Evolutionary conservation across 1,140 invertebrate genomes (phyloP).

Genomic region (Parasteatoda tepidariorum): DNA sequence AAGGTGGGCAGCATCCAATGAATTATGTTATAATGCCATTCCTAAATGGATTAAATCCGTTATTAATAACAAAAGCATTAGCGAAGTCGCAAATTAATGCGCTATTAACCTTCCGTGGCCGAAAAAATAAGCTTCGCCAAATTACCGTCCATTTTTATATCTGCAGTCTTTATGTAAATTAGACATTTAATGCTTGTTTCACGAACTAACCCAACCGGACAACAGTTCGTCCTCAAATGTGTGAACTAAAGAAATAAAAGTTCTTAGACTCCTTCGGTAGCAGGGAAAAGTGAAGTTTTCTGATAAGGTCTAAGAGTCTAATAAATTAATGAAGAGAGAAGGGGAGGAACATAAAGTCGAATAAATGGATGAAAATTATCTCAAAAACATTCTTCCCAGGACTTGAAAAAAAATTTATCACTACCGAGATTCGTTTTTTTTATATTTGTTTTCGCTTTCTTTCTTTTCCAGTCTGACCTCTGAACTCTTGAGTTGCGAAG

Average conservation of each 20-base stretch:
- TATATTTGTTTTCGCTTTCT: not conserved
- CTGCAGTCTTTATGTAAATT: not conserved
- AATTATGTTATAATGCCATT: not conserved
- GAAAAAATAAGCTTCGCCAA: not conserved
- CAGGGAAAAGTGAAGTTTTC: not conserved
- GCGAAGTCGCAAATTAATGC: slow-evolving; percentile 31
- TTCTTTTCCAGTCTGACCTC: not conserved
- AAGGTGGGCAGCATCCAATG: too few relatives aligned
- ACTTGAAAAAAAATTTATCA: slow-evolving; percentile 34
- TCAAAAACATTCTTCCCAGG: slow-evolving; percentile 47
- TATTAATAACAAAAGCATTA: slow-evolving; percentile 11
- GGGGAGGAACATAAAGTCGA: not conserved
- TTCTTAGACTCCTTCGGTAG: not conserved
- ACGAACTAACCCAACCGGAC: not conserved
- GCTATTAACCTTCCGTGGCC: slow-evolving; percentile 7
- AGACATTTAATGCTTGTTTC: not conserved
- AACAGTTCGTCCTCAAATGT: not conserved
- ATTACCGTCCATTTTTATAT: not conserved
- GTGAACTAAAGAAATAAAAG: not conserved
- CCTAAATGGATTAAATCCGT: slow-evolving; percentile 5
- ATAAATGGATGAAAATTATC: slow-evolving; percentile 55
- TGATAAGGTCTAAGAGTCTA: slow-evolving; percentile 35
- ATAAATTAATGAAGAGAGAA: slow-evolving; percentile 47
- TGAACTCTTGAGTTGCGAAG: not conserved
- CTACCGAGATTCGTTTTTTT: not conserved